phyloP scores from a whole-genome alignment of 2,113 vertebrate species.

The Mesocricetus auratus region DNA sequence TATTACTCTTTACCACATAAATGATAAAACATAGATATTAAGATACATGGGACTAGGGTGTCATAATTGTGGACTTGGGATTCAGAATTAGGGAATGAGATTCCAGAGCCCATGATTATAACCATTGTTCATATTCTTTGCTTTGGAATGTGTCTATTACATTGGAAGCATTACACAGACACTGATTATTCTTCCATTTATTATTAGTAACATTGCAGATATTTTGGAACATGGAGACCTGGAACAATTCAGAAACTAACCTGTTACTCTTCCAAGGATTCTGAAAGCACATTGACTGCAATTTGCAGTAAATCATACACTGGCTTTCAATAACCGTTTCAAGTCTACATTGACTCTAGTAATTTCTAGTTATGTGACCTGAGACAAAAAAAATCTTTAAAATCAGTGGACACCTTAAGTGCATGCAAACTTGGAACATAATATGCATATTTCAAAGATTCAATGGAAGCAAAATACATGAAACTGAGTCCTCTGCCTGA shows the following conservation, averaged over 20 bases:
- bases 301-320: constrained; percentile 50
- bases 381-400: not conserved
- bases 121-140: not conserved
- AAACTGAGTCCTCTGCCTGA: not conserved
- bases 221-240: constrained; percentile 20
- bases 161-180: not conserved
- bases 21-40: not conserved
- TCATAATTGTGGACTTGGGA: not conserved
- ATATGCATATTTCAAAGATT: not conserved
- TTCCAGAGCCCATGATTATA: not conserved
- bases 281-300: not conserved
- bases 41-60: not conserved
- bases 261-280: constrained; percentile 47
- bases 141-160: not conserved
- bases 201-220: constrained; percentile 30
- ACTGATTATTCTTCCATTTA: not conserved
- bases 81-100: not conserved
- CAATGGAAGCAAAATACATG: not conserved
- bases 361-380: not conserved
- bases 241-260: constrained; percentile 5
- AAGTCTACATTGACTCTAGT: not conserved
- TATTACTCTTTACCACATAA: not conserved
- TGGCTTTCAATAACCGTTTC: constrained; percentile 38
- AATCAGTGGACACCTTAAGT: not conserved
- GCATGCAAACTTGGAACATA: not conserved